phyloP scores from a whole-genome alignment of 1,140 invertebrate genomes.

The Diorhabda sublineata region DNA sequence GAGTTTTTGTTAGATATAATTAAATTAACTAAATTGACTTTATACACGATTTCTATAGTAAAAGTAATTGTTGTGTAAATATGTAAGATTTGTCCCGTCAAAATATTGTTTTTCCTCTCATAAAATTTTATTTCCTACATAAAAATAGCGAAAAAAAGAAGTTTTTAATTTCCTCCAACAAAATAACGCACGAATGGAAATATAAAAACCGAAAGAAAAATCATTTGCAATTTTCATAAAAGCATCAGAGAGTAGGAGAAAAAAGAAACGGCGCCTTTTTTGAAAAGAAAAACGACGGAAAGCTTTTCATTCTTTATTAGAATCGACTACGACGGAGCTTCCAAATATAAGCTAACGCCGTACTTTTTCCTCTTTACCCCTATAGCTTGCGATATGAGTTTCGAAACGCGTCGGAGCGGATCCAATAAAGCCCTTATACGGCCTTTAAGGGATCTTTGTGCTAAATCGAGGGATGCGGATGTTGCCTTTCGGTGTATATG shows the following conservation, averaged over 20 bases:
- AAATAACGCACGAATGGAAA: neutral
- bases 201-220: neutral
- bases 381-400: constrained; percentile 25
- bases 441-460: constrained; percentile 3
- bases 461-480: constrained; percentile 1
- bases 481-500: neutral
- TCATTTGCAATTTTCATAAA: constrained; percentile 6
- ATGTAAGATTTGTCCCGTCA: too few species aligned
- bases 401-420: constrained; percentile 26
- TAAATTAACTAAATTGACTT: too few species aligned
- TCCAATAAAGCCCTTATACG: constrained; percentile 30
- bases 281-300: constrained; percentile 4
- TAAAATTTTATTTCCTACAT: too few species aligned
- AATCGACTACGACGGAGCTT: constrained; percentile 8
- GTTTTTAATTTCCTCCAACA: neutral
- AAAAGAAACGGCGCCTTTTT: constrained; percentile 4
- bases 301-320: constrained; percentile 19
- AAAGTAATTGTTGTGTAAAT: too few species aligned
- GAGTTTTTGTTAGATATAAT: too few species aligned
- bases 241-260: neutral
- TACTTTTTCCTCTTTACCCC: constrained; percentile 16
- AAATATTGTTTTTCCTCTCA: too few species aligned
- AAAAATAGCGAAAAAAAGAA: neutral
- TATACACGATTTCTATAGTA: too few species aligned
- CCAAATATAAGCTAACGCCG: neutral